Base-by-base conservation (phyloP, 1,140 invertebrate species). In the Apis laboriosa region DNA sequence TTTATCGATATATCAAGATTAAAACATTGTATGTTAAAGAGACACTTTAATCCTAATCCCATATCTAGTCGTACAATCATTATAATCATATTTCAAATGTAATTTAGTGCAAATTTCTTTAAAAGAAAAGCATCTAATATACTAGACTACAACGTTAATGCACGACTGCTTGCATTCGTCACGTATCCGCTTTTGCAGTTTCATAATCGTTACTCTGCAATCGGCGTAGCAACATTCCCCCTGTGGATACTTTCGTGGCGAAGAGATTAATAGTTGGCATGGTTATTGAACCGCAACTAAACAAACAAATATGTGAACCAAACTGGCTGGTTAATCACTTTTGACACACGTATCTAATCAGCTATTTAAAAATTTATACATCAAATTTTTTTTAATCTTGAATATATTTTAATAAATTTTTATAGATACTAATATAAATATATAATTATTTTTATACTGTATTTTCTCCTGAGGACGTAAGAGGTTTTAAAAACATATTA, bases 281-380 rank as follows among this genome's bases (percentile, higher is more conserved):
- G 63, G 64, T 68, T 68, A 76, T 68, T 68, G 73, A 77, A 81
- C 80, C 80, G 53, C 43, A 1, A 55, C 80, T 81, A 81, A 77
- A 77, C 64, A 81, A 81, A 81, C 63, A 81, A 76, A 81, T 77
- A 68, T 34, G 53, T 21, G 49, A 68, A 19, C 64, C 61, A 77
- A 64, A 64, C 34, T 8, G 49, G 7, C 61, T 53, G 24, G 43
- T 43, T 77, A 53, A 58, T 53, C n/a, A 49, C 64, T 64, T 43
- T 68, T 67, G 64, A 68, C 64, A 51, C 53, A 13, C 34, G 80
- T 77, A 55, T 77, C 55, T 24, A 55, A 55, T 24, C 55, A 81
- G 63, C 55, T 81, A 72, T 58, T 66, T n/a, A 17, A 11, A 75
- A 63, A 66, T 75, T 64, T 15, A 12, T 55, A 49, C n/a, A 15